Evolutionary conservation across 2,113 vertebrate genomes (phyloP), one percentile per base, ranked within the genome.

Genomic region (Todiramphus saurophagus): DNA sequence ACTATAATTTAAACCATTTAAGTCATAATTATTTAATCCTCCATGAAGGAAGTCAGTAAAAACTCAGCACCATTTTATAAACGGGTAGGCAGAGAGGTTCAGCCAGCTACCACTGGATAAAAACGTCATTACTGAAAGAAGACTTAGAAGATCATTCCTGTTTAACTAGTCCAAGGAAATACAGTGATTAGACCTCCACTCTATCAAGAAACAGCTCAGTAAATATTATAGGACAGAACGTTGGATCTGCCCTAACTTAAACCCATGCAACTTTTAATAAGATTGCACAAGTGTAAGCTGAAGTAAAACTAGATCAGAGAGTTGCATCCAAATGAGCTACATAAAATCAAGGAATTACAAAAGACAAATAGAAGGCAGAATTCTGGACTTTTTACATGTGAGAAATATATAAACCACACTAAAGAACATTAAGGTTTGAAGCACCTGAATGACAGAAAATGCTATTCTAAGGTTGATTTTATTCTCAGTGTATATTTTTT

Each of bases 201-300:
- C 33, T 46, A 4, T 19, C 48, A 72, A 76, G 48, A 67, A 80
- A 20, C 30, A 51, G 16, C 33, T 59, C 46, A 87, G 60, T 66
- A 90, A 58, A 13, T 33, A 51, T 35, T 27, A 21, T 1, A 75
- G n/a, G 60, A 50, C 13, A 53, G 20, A 8, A 76, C 15, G 20
- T 13, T 33, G 24, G 43, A 82, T 50, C 68, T 84, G 9, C 39
- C 33, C 33, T 67, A 66, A 55, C 31, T 81, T 81, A 53, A 60
- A 77, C 1, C 7, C 0, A 0, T 39, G 30, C 7, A 44, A 37
- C 3, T 77, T 80, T 15, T 46, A 69, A 55, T 21, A 3, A 68
- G 39, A 69, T 5, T 46, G 10, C 28, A 43, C 23, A 69, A 62
- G 19, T 24, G 7, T n/a, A 92, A 59, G 3, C 23, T 0, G 5